These are phyloP conservation scores for Hirtodrosophila histrioides DNA, from an alignment of 2,888 invertebrate species.

Conservation along the genomic window DNA sequence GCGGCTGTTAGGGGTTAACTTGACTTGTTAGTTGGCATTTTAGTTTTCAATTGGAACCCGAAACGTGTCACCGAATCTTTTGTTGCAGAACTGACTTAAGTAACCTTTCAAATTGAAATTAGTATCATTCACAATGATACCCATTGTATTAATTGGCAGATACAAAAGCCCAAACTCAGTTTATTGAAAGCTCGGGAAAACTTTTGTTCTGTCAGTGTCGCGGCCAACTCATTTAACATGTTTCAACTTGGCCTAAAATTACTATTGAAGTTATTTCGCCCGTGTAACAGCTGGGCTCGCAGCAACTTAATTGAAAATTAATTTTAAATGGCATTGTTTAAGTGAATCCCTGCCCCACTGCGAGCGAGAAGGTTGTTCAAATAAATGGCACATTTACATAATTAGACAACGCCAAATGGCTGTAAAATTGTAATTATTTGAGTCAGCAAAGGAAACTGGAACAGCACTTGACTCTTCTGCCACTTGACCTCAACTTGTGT, in stretches of 20 bases:
- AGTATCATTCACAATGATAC: constrained; percentile 60
- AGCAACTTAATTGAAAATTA: constrained; percentile 75
- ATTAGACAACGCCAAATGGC: constrained; percentile 59
- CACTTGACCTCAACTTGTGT: constrained; percentile 7
- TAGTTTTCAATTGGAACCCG: constrained; percentile 64
- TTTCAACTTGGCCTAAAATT: constrained; percentile 23
- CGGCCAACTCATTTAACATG: constrained; percentile 31
- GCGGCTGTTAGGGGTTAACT: constrained; percentile 55
- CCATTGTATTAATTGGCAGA: constrained; percentile 57
- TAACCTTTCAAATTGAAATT: constrained; percentile 55
- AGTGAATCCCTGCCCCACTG: constrained; percentile 27
- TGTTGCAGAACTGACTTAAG: constrained; percentile 33
- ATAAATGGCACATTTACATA: constrained; percentile 68
- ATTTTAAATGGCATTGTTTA: constrained; percentile 69
- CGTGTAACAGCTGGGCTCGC: neutral
- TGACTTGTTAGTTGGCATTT: constrained; percentile 46
- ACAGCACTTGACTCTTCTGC: constrained; percentile 22
- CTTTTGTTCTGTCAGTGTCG: constrained; percentile 21
- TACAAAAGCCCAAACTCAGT: constrained; percentile 56
- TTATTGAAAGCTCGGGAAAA: constrained; percentile 49
- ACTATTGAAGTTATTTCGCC: constrained; percentile 22
- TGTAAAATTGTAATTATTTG: constrained; percentile 50
- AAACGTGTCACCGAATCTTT: constrained; percentile 23
- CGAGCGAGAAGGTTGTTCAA: constrained; percentile 14
- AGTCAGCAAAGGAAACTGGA: constrained; percentile 27